These are phyloP conservation scores for Thymallus thymallus DNA, from an alignment of 2,113 vertebrate genomes.

Conservation along the genomic window DNA sequence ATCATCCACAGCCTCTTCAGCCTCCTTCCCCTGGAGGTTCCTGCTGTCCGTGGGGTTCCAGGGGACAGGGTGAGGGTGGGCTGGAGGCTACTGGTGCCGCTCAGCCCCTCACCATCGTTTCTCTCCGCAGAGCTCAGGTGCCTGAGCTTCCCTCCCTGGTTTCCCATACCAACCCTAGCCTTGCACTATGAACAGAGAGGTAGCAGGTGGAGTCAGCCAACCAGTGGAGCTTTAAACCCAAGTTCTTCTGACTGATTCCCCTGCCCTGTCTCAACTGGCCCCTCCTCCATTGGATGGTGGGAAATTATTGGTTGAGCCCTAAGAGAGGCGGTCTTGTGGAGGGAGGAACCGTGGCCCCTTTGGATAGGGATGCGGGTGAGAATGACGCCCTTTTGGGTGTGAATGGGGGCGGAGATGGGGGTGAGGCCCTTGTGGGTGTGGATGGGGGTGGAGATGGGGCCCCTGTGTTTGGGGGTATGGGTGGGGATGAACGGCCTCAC, in stretches of 20 bases:
- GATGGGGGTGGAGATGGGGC: neutral
- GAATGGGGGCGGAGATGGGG: conserved; percentile 18
- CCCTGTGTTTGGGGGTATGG: too few relatives aligned
- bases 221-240: conserved; percentile 64
- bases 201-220: conserved; percentile 62
- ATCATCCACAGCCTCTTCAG: conserved; percentile 25
- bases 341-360: conserved; percentile 53
- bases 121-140: too few relatives aligned
- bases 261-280: conserved; percentile 52
- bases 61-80: conserved; percentile 55
- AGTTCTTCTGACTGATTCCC: conserved; percentile 57
- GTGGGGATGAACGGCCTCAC: conserved; percentile 69
- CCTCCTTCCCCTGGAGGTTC: conserved; percentile 16
- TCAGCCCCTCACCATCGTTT: conserved; percentile 35
- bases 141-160: conserved; percentile 66
- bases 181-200: conserved; percentile 54
- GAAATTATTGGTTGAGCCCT: conserved; percentile 69
- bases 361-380: conserved; percentile 13
- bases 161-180: conserved; percentile 70
- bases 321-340: conserved; percentile 69
- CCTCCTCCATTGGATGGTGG: conserved; percentile 71
- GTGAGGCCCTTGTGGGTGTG: conserved; percentile 68
- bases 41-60: conserved; percentile 6
- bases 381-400: conserved; percentile 66
- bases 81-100: conserved; percentile 40